Evolutionary conservation across 2,113 vertebrate genomes (phyloP).

Genomic region (Rhinoderma darwinii): DNA sequence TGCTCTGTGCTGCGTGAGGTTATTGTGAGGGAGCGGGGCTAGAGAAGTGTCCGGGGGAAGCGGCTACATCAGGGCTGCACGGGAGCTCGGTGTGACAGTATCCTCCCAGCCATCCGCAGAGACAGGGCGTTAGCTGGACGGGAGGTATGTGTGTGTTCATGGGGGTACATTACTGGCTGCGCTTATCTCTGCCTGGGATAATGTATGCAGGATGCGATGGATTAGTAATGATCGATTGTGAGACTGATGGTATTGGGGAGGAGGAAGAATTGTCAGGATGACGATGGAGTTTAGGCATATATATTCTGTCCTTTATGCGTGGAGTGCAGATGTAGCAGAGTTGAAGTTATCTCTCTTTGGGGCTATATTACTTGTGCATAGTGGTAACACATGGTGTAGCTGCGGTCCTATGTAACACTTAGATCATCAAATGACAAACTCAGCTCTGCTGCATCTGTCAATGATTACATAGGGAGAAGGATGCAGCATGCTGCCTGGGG

Average conservation of each 20-base stretch:
- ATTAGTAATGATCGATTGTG: not conserved
- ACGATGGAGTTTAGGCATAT: not conserved
- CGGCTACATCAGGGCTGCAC: not conserved
- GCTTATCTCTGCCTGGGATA: too few relatives aligned
- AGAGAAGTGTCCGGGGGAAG: conserved; percentile 27
- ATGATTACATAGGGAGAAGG: not conserved
- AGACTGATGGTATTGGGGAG: not conserved
- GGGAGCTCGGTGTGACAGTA: not conserved
- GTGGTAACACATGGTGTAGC: not conserved
- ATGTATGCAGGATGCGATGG: not conserved
- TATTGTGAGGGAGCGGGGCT: conserved; percentile 15
- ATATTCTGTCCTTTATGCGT: not conserved
- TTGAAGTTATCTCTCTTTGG: not conserved
- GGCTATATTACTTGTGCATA: not conserved
- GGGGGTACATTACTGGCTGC: too few relatives aligned
- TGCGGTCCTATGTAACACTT: not conserved
- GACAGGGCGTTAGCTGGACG: conserved; percentile 30
- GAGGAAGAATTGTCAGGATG: not conserved
- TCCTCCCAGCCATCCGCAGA: not conserved
- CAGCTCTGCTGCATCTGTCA: not conserved
- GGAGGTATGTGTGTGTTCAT: conserved; percentile 37
- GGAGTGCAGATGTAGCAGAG: not conserved
- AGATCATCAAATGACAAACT: not conserved
- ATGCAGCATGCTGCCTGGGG: not conserved
- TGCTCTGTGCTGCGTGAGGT: conserved; percentile 17